Conservation (phyloP, 2,797 vertebrate genomes). For the Furcifer pardalis region DNA sequence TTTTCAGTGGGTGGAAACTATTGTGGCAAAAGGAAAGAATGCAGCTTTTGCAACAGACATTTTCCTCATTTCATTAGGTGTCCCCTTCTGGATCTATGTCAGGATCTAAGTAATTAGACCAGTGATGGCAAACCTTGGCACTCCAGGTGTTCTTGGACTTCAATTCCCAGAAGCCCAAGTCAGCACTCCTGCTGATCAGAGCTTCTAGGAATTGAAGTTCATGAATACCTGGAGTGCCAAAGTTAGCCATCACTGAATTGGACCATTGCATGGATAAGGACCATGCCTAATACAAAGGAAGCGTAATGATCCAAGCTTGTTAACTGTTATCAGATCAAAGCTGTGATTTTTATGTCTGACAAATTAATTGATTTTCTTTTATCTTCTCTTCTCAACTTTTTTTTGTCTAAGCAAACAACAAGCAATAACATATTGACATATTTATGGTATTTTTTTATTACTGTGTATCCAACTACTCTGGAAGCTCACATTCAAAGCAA, state of each 20-base stretch:
- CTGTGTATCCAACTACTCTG: constrained; percentile 16
- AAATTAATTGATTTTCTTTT: constrained; percentile 45
- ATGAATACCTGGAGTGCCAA: no score
- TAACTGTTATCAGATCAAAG: constrained; percentile 45
- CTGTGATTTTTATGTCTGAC: constrained; percentile 26
- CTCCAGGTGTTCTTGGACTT: no score
- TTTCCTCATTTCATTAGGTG: not conserved
- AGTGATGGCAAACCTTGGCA: no score
- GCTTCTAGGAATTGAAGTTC: no score
- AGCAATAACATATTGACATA: constrained; percentile 18
- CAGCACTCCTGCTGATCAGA: no score
- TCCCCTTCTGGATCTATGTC: not conserved
- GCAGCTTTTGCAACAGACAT: not conserved
- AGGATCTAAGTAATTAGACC: constrained; percentile 47
- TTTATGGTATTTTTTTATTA: constrained; percentile 38
- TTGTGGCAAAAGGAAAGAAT: not conserved
- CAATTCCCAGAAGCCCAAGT: no score
- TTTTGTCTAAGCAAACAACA: not conserved
- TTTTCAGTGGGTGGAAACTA: not conserved
- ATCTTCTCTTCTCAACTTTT: not conserved
- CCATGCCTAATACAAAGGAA: constrained; percentile 43
- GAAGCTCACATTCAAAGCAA: constrained; percentile 2
- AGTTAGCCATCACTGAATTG: no score
- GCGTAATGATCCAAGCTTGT: constrained; percentile 22
- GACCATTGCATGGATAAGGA: constrained; percentile 50